These are phyloP conservation scores for Callospermophilus lateralis DNA, from an alignment of 2,113 vertebrate species.

Conservation along the genomic window DNA sequence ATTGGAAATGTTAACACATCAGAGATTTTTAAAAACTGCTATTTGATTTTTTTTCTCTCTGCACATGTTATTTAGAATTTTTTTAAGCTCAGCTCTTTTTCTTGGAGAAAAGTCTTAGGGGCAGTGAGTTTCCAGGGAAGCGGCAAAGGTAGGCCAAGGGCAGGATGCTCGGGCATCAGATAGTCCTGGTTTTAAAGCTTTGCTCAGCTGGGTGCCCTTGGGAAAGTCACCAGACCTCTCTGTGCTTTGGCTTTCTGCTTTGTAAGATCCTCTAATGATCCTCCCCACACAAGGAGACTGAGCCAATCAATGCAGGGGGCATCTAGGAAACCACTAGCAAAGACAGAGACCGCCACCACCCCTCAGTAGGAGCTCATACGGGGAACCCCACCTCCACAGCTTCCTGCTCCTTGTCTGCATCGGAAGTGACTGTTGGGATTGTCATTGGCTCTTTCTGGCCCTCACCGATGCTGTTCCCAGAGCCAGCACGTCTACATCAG, in stretches of 20 bases:
- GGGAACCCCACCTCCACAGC: neutral
- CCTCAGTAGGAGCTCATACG: accelerated
- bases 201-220: neutral
- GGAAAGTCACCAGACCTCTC: neutral
- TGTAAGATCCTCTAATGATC: neutral
- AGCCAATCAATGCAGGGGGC: accelerated
- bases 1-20: neutral
- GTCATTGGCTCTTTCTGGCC: neutral
- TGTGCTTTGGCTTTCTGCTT: neutral
- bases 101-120: neutral
- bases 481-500: neutral
- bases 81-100: neutral
- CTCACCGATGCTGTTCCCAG: neutral
- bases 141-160: neutral
- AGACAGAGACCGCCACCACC: neutral
- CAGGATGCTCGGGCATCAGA: neutral
- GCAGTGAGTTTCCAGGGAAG: neutral
- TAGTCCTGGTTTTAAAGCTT: neutral
- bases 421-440: neutral
- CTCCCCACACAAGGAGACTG: neutral
- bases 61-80: neutral
- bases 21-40: too few species aligned
- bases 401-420: accelerated
- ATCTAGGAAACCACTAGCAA: neutral
- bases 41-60: neutral